Evolutionary conservation across 2,888 invertebrate species (phyloP), one percentile per base, ranked within the genome.

Genomic region (Drosophila anomalata): DNA sequence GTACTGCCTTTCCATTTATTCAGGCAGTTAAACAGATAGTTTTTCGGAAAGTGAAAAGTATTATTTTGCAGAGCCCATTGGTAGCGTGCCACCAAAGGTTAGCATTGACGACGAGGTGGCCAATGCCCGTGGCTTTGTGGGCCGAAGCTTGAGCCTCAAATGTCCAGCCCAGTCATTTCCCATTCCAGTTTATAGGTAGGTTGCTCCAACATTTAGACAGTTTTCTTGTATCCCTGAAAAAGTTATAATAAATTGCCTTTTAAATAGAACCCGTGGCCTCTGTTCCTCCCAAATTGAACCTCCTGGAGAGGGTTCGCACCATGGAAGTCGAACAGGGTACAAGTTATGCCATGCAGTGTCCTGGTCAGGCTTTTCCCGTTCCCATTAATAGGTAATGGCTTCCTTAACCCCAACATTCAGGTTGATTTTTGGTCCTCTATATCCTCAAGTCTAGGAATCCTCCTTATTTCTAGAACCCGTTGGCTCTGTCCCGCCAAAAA

Each of bases 151-250:
- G 76, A 94, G 94, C 51, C 91, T 96, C 59, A 92, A 95, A 87
- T 96, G 96, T 91, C 95, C 95, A 55, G 95, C 95, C 9, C 95
- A 96, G 91, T 95, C 95, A 41, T 96, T 93, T 92, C 96, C 96
- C 65, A 94, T 95, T 90, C 95, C 96, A 87, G 91, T 93, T 75
- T 94, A 95, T 93, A 95, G 95, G 95, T 96, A 94, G 93, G 78
- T 69, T 20, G 3, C 11, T 8, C 33, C 7, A 24, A 75, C 87
- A 89, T 90, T 90, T 86, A 81, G 77, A 67, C 73, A 76, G 80
- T 72, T 68, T 55, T 20, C 2, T 20, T 9, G 8, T 8, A 11
- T 12, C 2, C 0, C 7, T 7, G 6, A 36, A n/a, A 7, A n/a
- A 14, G 7, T 14, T 5, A 4, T 12, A 2, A 11, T 4, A 24